Percentiles rank a stretch among this genome's conserved stretches.
These are phyloP conservation scores for Anticlea derivata DNA, from an alignment of 2,888 invertebrate species.

Conservation along the genomic window DNA sequence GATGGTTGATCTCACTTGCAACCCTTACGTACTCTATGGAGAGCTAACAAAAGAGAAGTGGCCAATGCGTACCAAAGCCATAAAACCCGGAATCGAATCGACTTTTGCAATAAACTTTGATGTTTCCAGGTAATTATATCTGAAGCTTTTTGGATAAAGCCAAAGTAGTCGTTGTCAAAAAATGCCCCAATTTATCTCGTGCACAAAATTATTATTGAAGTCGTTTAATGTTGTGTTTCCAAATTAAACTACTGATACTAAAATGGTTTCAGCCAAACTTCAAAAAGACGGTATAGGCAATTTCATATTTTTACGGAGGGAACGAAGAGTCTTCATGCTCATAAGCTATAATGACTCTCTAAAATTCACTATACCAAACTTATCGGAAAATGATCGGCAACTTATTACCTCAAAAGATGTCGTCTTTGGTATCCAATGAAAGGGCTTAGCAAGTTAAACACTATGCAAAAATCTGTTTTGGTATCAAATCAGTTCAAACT, in stretches of 20 bases:
- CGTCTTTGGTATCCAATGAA: no score
- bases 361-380: no score
- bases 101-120: slow-evolving; percentile 1
- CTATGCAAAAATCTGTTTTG: no score
- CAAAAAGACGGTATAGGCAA: no score
- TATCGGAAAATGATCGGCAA: no score
- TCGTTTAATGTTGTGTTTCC: slow-evolving; percentile 4
- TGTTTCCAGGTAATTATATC: background rate
- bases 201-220: slow-evolving; percentile 2
- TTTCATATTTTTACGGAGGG: no score
- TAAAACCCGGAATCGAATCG: slow-evolving; percentile 7
- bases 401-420: no score
- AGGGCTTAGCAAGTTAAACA: no score
- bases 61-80: slow-evolving; percentile 2
- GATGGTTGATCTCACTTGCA: slow-evolving; percentile 6
- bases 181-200: slow-evolving; percentile 8
- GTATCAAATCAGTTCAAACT: no score
- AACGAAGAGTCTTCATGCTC: no score
- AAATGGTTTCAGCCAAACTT: no score
- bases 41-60: slow-evolving; percentile 1
- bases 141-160: background rate
- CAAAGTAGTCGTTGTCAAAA: slow-evolving; percentile 1
- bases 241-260: slow-evolving; percentile 1
- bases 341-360: no score
- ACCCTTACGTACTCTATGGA: slow-evolving; percentile 4